Percentiles rank a stretch among this genome's conserved stretches.
Evolutionary conservation across 2,113 vertebrate species (phyloP).

Genomic region (Thymallus thymallus): DNA sequence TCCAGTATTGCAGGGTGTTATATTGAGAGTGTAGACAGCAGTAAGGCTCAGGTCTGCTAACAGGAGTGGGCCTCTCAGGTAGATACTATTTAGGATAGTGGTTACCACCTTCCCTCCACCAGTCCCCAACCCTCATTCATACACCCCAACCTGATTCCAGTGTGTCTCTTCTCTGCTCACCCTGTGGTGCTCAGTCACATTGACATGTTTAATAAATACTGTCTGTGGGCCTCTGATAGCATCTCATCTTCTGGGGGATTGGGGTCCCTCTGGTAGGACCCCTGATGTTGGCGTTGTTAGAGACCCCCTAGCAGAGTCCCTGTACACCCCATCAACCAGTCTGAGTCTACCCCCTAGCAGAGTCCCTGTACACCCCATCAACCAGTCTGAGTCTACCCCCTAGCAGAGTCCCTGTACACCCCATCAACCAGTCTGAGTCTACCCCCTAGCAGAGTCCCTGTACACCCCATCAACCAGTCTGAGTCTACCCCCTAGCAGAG

Average conservation of each 20-base stretch:
- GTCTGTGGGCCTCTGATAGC: constrained; percentile 80
- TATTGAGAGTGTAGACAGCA: background rate
- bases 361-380: constrained; percentile 38
- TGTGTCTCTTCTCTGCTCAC: constrained; percentile 78
- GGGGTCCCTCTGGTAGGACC: constrained; percentile 54
- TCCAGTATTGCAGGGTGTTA: constrained; percentile 5
- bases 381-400: background rate
- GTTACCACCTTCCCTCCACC: background rate
- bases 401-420: constrained; percentile 35
- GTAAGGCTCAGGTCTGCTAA: constrained; percentile 1
- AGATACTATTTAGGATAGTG: constrained; percentile 48
- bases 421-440: constrained; percentile 7
- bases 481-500: background rate
- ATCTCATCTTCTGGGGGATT: constrained; percentile 80
- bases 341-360: background rate
- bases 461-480: constrained; percentile 28
- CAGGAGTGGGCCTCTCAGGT: constrained; percentile 25
- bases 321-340: constrained; percentile 34
- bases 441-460: constrained; percentile 15
- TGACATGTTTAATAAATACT: constrained; percentile 99
- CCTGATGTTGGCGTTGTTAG: constrained; percentile 12
- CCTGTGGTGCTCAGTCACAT: constrained; percentile 83
- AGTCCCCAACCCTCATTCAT: constrained; percentile 20
- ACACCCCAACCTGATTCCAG: constrained; percentile 53
- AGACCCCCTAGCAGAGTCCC: background rate